Percentiles rank a stretch among this genome's conserved stretches.
Conservation (phyloP, 2,888 invertebrate species). For the Drosophila vallismaia region DNA sequence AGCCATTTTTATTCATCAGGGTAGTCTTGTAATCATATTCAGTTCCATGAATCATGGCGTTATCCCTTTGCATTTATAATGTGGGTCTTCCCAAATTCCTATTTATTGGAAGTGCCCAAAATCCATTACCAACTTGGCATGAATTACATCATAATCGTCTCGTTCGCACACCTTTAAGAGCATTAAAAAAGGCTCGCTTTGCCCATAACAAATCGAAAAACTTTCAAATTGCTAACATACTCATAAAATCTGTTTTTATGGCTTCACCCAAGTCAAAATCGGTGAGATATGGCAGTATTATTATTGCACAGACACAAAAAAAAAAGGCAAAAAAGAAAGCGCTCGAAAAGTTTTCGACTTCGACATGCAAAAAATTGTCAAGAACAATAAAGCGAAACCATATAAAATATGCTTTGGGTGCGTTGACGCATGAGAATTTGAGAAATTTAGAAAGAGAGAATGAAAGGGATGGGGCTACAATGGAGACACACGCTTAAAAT, state of each 20-base stretch:
- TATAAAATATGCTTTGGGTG: conserved; percentile 50
- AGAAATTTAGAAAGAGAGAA: conserved; percentile 4
- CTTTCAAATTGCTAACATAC: conserved; percentile 49
- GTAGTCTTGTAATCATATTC: background rate
- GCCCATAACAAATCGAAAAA: conserved; percentile 40
- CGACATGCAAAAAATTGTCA: conserved; percentile 53
- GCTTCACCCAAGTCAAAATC: conserved; percentile 37
- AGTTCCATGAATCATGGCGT: background rate
- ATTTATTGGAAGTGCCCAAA: conserved; percentile 26
- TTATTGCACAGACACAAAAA: conserved; percentile 51
- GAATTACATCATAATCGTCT: conserved; percentile 42
- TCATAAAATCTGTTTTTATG: conserved; percentile 68
- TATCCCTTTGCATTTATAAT: conserved; percentile 18
- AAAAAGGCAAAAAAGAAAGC: conserved; percentile 30
- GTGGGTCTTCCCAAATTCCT: conserved; percentile 9
- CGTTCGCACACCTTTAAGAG: conserved; percentile 42
- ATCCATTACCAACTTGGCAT: conserved; percentile 23
- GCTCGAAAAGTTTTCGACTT: conserved; percentile 18
- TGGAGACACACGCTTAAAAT: conserved; percentile 29
- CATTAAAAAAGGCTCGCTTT: conserved; percentile 33
- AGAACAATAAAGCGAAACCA: conserved; percentile 56
- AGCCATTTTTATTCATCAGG: background rate
- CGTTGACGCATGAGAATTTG: conserved; percentile 31
- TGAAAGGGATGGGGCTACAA: background rate
- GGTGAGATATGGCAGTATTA: conserved; percentile 58